Conservation (phyloP, 2,888 invertebrate species). For the Boloria euphrosyne region DNA sequence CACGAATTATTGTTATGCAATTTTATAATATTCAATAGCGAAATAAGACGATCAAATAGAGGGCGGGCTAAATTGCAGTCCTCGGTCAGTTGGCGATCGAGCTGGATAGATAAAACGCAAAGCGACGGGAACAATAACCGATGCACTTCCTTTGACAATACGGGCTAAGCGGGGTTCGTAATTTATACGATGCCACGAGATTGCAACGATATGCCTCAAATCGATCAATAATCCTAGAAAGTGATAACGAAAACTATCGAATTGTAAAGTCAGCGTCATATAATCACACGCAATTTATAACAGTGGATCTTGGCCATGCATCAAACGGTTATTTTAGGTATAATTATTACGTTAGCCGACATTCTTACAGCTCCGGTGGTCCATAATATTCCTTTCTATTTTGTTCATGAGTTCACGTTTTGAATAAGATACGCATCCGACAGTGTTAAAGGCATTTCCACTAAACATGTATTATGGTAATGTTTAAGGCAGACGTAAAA, state of each 20-base stretch:
- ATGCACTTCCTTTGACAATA: conserved; percentile 79
- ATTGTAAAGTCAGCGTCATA: conserved; percentile 70
- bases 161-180: conserved; percentile 46
- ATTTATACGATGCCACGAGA: conserved; percentile 68
- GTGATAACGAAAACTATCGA: conserved; percentile 65
- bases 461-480: conserved; percentile 47
- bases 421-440: conserved; percentile 41
- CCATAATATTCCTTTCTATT: conserved; percentile 36
- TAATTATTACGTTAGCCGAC: conserved; percentile 42
- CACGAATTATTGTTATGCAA: conserved; percentile 42
- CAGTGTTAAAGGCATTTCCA: conserved; percentile 43
- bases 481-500: conserved; percentile 42
- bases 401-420: conserved; percentile 38
- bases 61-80: conserved; percentile 69
- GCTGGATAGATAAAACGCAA: conserved; percentile 64
- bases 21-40: conserved; percentile 60
- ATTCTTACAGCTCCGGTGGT: conserved; percentile 46
- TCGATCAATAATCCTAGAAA: conserved; percentile 74
- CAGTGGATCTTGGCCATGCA: conserved; percentile 26
- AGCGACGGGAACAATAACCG: conserved; percentile 76
- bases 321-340: conserved; percentile 32
- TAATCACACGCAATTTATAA: conserved; percentile 57
- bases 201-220: conserved; percentile 68
- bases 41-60: conserved; percentile 66
- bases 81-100: conserved; percentile 58